These are phyloP conservation scores for Enteromius trimaculatus DNA, from an alignment of 2,797 vertebrate species.

Conservation along the genomic window DNA sequence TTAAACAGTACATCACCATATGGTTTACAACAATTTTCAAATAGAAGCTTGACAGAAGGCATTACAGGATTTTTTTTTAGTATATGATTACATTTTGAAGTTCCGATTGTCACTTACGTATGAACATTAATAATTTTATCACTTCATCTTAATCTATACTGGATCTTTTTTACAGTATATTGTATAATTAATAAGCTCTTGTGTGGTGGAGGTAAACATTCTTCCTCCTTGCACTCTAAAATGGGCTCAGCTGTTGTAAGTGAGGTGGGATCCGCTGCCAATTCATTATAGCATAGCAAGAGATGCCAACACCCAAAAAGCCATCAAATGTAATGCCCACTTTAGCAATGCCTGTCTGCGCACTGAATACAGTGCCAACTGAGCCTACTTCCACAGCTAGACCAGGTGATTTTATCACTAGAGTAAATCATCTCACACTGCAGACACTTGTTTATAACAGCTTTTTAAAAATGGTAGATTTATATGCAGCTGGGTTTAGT, in stretches of 20 bases:
- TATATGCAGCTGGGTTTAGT: constrained; percentile 20
- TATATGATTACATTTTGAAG: neutral
- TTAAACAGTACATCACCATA: neutral
- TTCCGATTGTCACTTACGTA: neutral
- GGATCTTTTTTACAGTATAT: neutral
- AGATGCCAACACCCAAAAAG: constrained; percentile 40
- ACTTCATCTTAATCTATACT: neutral
- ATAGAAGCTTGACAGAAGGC: neutral
- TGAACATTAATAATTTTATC: neutral
- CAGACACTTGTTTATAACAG: constrained; percentile 8
- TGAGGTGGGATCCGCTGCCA: constrained; percentile 42
- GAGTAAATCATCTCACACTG: neutral
- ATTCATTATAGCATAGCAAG: constrained; percentile 40
- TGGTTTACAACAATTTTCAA: neutral
- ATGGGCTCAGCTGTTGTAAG: constrained; percentile 49
- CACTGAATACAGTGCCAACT: constrained; percentile 27
- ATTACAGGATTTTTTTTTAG: neutral
- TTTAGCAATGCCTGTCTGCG: constrained; percentile 14
- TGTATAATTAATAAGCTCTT: neutral
- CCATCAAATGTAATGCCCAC: constrained; percentile 37
- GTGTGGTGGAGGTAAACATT: constrained; percentile 8
- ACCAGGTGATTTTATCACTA: neutral
- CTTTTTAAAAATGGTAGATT: constrained; percentile 24
- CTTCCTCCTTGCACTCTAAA: neutral
- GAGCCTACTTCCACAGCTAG: constrained; percentile 27